Conservation (phyloP, 2,888 invertebrate species). For the Chloroclystis v-ata region DNA sequence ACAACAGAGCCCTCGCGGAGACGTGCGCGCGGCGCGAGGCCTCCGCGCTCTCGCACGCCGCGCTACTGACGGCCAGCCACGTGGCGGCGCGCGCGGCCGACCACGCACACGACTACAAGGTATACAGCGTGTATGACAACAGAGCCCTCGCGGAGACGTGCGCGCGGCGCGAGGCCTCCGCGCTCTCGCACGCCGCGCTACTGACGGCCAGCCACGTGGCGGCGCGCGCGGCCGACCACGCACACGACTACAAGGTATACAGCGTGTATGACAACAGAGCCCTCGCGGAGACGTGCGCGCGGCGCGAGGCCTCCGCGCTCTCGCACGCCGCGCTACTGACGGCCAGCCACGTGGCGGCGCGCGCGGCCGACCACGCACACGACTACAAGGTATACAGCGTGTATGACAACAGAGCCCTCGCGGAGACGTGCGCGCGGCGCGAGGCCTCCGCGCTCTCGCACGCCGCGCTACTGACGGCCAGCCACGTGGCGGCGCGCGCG, state of each 20-base stretch:
- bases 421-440: too few relatives aligned
- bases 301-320: too few relatives aligned
- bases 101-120: slow-evolving; percentile 17
- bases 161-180: neutral
- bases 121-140: too few relatives aligned
- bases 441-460: too few relatives aligned
- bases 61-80: neutral
- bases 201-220: neutral
- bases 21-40: neutral
- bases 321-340: too few relatives aligned
- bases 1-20: neutral
- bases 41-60: neutral
- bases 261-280: neutral
- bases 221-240: neutral
- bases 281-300: too few relatives aligned
- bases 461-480: too few relatives aligned
- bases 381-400: too few relatives aligned
- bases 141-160: neutral
- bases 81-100: neutral
- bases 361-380: neutral
- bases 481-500: too few relatives aligned
- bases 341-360: too few relatives aligned
- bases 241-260: neutral
- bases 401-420: neutral
- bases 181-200: neutral